A percentile compares a stretch with the other conserved stretches of the same genome.
These are phyloP conservation scores for Druon quercuslanigerum DNA, from an alignment of 1,140 invertebrate species.

Conservation along the genomic window DNA sequence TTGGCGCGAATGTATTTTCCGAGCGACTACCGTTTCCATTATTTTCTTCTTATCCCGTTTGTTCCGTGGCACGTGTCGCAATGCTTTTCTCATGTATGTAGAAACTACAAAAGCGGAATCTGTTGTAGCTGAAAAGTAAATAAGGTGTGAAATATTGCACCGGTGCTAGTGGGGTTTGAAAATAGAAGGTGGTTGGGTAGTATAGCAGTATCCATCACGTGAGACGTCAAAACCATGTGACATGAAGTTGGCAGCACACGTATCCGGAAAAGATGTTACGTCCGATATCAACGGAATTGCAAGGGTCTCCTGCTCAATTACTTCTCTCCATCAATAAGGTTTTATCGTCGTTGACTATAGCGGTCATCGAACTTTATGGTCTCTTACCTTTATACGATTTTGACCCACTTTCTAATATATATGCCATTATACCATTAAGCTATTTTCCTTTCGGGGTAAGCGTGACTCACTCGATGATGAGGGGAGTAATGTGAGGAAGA, in stretches of 20 bases:
- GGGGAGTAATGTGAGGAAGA: no score
- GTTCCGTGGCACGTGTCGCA: conserved; percentile 57
- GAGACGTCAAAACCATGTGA: conserved; percentile 55
- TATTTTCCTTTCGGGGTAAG: no score
- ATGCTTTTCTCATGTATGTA: conserved; percentile 53
- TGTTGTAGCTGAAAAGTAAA: conserved; percentile 60
- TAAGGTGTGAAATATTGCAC: conserved; percentile 62
- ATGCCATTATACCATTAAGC: no score
- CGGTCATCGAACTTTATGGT: background rate
- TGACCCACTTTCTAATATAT: background rate
- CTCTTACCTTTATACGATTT: background rate
- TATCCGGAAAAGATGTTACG: conserved; percentile 46
- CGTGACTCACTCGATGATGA: no score
- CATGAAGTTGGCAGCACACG: conserved; percentile 32
- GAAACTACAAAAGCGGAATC: conserved; percentile 43
- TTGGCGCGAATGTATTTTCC: conserved; percentile 53
- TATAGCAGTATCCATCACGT: conserved; percentile 56
- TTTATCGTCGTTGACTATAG: background rate
- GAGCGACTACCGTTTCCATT: conserved; percentile 56
- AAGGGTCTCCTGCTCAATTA: conserved; percentile 30
- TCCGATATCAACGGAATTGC: conserved; percentile 36
- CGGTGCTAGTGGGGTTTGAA: conserved; percentile 43
- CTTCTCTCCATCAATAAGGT: background rate
- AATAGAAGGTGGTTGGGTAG: conserved; percentile 36
- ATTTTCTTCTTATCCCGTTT: conserved; percentile 57